A percentile compares a stretch with the other conserved stretches of the same genome.
Conservation (phyloP, 2,888 invertebrate species). For the Teinopalpus imperialis region DNA sequence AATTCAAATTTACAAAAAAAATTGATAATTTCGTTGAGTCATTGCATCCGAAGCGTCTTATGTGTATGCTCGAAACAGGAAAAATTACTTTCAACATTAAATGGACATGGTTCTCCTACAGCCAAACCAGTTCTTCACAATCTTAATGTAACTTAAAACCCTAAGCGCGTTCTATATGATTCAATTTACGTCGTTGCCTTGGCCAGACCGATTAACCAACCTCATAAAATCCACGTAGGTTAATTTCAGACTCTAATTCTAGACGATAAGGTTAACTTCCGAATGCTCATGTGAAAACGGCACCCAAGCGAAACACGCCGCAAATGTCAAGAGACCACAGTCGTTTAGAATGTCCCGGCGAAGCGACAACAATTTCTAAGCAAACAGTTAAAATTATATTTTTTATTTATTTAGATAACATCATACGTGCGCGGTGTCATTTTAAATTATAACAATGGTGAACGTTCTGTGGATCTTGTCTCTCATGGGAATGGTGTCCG, state of each 20-base stretch:
- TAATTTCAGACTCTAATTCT: constrained; percentile 9
- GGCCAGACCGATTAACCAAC: constrained; percentile 33
- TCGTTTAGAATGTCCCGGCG: constrained; percentile 44
- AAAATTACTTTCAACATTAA: constrained; percentile 34
- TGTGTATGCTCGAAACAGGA: constrained; percentile 18
- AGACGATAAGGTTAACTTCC: constrained; percentile 25
- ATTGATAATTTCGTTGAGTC: constrained; percentile 1
- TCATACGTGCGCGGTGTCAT: constrained; percentile 2
- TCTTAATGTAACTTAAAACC: constrained; percentile 23
- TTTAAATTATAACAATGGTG: constrained; percentile 45
- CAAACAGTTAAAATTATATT: constrained; percentile 32
- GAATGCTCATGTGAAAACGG: constrained; percentile 27
- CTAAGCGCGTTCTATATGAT: constrained; percentile 15
- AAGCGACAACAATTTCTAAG: constrained; percentile 44
- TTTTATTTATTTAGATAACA: constrained; percentile 28
- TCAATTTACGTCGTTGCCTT: constrained; percentile 11
- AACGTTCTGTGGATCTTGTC: constrained; percentile 46
- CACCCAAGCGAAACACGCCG: constrained; percentile 41
- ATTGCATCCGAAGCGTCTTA: too few species aligned
- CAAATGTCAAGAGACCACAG: constrained; percentile 49
- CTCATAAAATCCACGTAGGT: constrained; percentile 28
- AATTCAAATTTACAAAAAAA: too few species aligned
- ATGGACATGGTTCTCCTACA: constrained; percentile 29
- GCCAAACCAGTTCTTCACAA: constrained; percentile 32
- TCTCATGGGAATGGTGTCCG: constrained; percentile 46